phyloP scores from a whole-genome alignment of 23 tunicate species.

The Halocynthia roretzi region DNA sequence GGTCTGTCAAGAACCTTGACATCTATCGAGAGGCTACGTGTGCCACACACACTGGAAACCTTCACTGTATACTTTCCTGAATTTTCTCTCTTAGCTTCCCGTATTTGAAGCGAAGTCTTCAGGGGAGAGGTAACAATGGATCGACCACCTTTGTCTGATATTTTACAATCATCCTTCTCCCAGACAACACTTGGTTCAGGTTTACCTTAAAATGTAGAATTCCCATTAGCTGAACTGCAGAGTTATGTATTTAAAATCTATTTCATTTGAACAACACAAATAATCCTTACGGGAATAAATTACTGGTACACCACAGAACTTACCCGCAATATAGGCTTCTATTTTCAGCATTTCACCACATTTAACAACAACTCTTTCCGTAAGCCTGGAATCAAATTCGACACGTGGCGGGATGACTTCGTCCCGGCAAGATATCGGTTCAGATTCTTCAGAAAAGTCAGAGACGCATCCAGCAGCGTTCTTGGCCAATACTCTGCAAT shows the following conservation, averaged over 20 bases:
- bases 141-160: neutral
- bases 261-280: too few species aligned
- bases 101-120: slow-evolving; percentile 7
- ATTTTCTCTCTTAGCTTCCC: neutral
- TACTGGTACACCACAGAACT: slow-evolving; percentile 3
- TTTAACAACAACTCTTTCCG: slow-evolving; percentile 28
- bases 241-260: too few species aligned
- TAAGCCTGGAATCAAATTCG: slow-evolving; percentile 60
- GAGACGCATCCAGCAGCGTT: slow-evolving; percentile 80
- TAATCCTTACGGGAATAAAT: too few species aligned
- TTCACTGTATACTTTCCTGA: slow-evolving; percentile 16
- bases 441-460: slow-evolving; percentile 25
- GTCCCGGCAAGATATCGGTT: slow-evolving; percentile 36
- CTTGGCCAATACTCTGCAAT: slow-evolving; percentile 75
- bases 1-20: slow-evolving; percentile 86
- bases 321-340: slow-evolving; percentile 77
- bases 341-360: slow-evolving; percentile 78
- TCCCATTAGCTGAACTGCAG: too few species aligned
- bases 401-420: slow-evolving; percentile 50
- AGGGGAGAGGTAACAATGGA: slow-evolving; percentile 1
- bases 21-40: slow-evolving; percentile 33
- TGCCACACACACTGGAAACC: slow-evolving; percentile 39
- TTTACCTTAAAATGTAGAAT: slow-evolving; percentile 10
- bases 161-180: slow-evolving; percentile 49
- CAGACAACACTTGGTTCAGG: slow-evolving; percentile 73